Evolutionary conservation across 2,797 vertebrate species (phyloP), one percentile per base, ranked within the genome.

Genomic region (Halcyon badia): DNA sequence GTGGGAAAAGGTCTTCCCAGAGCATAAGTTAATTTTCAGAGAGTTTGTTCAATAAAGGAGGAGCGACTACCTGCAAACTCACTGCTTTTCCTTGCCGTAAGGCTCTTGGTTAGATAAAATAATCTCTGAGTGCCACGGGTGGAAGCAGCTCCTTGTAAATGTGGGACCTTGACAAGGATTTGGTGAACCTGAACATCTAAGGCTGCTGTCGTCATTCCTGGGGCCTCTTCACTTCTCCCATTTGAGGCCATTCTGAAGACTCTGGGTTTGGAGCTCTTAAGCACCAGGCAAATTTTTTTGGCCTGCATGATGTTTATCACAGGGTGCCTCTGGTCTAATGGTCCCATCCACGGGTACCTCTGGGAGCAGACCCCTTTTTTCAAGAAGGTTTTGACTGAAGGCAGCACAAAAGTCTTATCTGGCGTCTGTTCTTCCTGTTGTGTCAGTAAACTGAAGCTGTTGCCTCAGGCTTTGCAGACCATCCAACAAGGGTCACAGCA

Each of bases 301-400:
- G 5, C 42, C 16, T 70, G 42, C 3, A 0, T 41, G 24, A 1
- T 18, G 26, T 58, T 69, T 49, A 6, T 73, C 11, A 6, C 0
- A 5, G 15, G 5, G 4, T 16, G 28, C 11, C 21, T 39, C 14
- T 56, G 57, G 2, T 66, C 4, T 19, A 44, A 21, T 1, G 20
- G 33, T 44, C 41, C 37, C 48, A 52, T 24, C 37, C n/a, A 71
- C 0, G 2, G 4, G 37, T 8, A 44, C 42, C 35, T 88, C 30
- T 22, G 46, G 28, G 41, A 85, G 33, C 71, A 82, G 35, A 28
- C 9, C 18, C 10, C 25, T 10, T 1, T 42, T 86, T 31, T 2
- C 52, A 26, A 11, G 14, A 54, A 31, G 39, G 8, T n/a, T 78
- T 46, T 17, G 35, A 9, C 42, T 64, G 65, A 73, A 20, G 4